Evolutionary conservation across 1,140 invertebrate species (phyloP), one percentile per base, ranked within the genome.

Genomic region (Dysdera silvatica): DNA sequence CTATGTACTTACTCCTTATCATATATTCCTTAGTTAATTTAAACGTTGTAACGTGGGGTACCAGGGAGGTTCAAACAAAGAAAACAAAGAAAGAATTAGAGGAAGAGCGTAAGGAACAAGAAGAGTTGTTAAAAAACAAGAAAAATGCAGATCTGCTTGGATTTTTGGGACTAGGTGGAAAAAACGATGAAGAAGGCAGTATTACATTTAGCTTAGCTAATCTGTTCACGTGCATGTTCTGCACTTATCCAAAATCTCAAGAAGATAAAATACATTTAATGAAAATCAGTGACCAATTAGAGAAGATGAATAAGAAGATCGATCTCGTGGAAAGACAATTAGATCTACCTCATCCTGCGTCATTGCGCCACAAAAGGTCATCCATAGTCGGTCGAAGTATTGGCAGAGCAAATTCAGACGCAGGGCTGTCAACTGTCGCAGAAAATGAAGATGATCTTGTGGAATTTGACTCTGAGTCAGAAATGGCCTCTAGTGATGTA

Each of bases 21-120:
- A 83, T 99, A 43, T 99, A 98, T 76, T 98, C 95, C 8, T 86
- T 99, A 65, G 95, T 96, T 75, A 99, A 99, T 79, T 78, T 99
- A 47, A 98, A 99, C 74, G 91, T 95, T 65, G 96, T 99, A 69
- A 88, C 95, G 0, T 99, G 96, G 96, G 96, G 96, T 72, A 98
- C 96, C 5, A 82, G 96, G 66, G 96, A 99, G 80, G 92, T 97
- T 1, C 86, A 88, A 66, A 86, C 61, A 7, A 64, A 64, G 32
- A 66, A 66, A 28, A 56, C 64, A 7, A 66, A 66, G 20, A 66
- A 66, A 55, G 52, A 66, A 47, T 16, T 69, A 20, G 67, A 72
- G 55, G 69, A 71, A 43, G 65, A 70, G 29, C 67, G 51, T 23
- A 90, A 90, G 72, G 86, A 86, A 53, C 84, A 83, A 5, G 89